phyloP scores from a whole-genome alignment of 2,797 vertebrate species.

The Ctenopoma kingsleyae region DNA sequence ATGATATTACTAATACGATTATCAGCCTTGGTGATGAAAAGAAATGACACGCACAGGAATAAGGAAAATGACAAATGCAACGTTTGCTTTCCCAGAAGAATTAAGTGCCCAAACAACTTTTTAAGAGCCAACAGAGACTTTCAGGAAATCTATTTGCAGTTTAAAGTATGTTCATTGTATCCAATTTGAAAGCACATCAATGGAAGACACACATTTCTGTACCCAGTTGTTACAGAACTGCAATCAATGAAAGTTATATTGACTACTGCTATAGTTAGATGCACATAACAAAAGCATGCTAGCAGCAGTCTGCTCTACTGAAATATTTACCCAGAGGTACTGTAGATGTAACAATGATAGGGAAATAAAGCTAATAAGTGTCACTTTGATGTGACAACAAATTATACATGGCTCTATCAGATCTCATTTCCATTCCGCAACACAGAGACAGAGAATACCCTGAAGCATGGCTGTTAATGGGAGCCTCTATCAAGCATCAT shows the following conservation, averaged over 20 bases:
- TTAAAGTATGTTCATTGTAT: slow-evolving; percentile 42
- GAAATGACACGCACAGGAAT: slow-evolving; percentile 34
- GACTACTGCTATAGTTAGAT: slow-evolving; percentile 40
- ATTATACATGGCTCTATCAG: slow-evolving; percentile 84
- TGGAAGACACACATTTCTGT: slow-evolving; percentile 36
- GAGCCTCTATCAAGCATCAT: slow-evolving; percentile 80
- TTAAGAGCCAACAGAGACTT: slow-evolving; percentile 41
- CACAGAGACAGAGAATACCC: slow-evolving; percentile 79
- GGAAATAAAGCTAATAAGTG: slow-evolving; percentile 86
- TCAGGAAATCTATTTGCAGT: slow-evolving; percentile 58
- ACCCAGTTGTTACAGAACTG: slow-evolving; percentile 50
- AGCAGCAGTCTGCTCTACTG: slow-evolving; percentile 45
- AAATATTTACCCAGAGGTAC: slow-evolving; percentile 80
- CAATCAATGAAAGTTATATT: slow-evolving; percentile 61
- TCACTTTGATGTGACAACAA: slow-evolving; percentile 86
- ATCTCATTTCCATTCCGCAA: slow-evolving; percentile 82
- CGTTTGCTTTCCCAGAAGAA: slow-evolving; percentile 40
- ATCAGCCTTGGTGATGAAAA: slow-evolving; percentile 53
- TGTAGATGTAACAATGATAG: slow-evolving; percentile 76
- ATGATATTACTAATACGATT: slow-evolving; percentile 59
- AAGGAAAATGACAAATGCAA: slow-evolving; percentile 45
- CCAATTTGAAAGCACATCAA: slow-evolving; percentile 59
- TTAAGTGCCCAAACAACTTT: slow-evolving; percentile 41
- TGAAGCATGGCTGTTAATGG: slow-evolving; percentile 83
- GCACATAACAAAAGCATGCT: slow-evolving; percentile 49